phyloP scores from a whole-genome alignment of 2,113 vertebrate genomes.

The Pheucticus melanocephalus region DNA sequence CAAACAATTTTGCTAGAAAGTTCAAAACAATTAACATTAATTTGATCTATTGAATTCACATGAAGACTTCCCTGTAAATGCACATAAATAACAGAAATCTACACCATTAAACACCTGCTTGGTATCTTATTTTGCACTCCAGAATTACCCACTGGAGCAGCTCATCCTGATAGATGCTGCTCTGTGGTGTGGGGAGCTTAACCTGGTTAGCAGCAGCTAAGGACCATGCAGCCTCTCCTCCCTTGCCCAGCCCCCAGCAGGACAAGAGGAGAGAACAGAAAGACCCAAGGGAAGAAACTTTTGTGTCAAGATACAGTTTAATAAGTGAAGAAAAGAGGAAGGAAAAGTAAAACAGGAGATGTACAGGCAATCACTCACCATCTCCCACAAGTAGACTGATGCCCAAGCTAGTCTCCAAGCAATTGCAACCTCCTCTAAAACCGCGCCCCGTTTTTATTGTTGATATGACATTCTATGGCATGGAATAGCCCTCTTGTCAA shows the following conservation, averaged over 20 bases:
- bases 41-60: background rate
- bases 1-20: background rate
- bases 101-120: background rate
- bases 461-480: accelerated
- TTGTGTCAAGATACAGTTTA: background rate
- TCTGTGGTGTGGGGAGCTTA: background rate
- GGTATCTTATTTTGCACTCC: background rate
- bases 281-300: background rate
- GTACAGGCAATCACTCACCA: background rate
- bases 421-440: background rate
- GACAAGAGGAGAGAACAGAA: background rate
- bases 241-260: background rate
- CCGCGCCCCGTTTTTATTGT: background rate
- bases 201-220: background rate
- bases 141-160: background rate
- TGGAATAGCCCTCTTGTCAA: background rate
- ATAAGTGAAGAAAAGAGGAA: background rate
- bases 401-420: background rate
- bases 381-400: accelerated
- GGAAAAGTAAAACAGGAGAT: background rate
- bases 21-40: background rate
- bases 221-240: accelerated
- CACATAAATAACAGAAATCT: background rate
- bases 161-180: background rate
- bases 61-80: background rate